Base-by-base conservation (phyloP, 2,113 vertebrate genomes). In the Grallaria varia region DNA sequence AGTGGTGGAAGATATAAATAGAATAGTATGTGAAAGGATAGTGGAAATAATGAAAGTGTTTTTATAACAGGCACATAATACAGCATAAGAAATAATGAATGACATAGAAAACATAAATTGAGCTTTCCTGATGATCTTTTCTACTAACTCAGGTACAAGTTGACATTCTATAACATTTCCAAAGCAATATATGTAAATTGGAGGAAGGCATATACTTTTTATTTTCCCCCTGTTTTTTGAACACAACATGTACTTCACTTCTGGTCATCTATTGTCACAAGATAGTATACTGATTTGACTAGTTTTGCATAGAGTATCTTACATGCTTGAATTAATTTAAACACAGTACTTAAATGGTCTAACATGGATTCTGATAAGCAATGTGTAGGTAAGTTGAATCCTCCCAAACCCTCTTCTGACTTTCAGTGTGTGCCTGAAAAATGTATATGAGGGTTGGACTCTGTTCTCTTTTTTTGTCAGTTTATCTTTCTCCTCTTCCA, bases 1-100 rank as follows among this genome's bases (percentile, higher is more conserved):
- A 91, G 77, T 85, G 91, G 85, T 91, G 45, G 33, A 76, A 79
- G 49, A 42, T 73, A 85, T 47, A 93, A 94, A 93, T 68, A 93
- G 89, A 91, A 80, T 37, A 59, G 37, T 4, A 2, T 13, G 6
- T 85, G 59, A 76, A 95, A 76, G 30, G 58, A 47, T 30, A 71
- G 63, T 55, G 50, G 68, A 94, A 93, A 82, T 93, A 92, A 75
- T 82, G 15, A 1, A 91, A 89, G 30, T 84, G 49, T 14, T 89
- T 96, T 91, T 84, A 82, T 59, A 91, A 30, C 45, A 64, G 45
- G 74, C 28, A 72, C 58, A 40, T 60, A 44, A 87, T 76, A 82
- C 56, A 45, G 40, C 64, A 73, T 37, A 39, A 84, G 39, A 94
- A 87, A 83, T 89, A 91, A 93, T 83, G 31, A 84, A 58, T 87